These are phyloP conservation scores for Dufourea novaeangliae DNA, from an alignment of 1,140 invertebrate species.

Conservation along the genomic window DNA sequence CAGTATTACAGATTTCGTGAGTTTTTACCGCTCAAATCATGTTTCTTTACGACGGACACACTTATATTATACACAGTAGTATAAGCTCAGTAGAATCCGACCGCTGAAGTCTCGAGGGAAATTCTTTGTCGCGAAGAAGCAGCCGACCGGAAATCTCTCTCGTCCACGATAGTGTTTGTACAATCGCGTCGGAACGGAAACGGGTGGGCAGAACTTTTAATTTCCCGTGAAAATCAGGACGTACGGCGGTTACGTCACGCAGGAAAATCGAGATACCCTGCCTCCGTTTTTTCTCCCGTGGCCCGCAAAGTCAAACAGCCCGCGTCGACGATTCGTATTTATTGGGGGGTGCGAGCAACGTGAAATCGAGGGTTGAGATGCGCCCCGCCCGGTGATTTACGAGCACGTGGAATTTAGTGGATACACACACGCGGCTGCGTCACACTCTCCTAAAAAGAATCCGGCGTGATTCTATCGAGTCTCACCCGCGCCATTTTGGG, in stretches of 20 bases:
- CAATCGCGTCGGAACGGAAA: neutral
- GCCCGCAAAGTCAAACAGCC: slow-evolving; percentile 34
- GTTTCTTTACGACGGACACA: too few relatives aligned
- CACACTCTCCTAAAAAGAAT: slow-evolving; percentile 36
- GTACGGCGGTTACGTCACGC: slow-evolving; percentile 27
- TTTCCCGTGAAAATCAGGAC: slow-evolving; percentile 62
- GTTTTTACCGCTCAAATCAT: too few relatives aligned
- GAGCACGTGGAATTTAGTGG: slow-evolving; percentile 49
- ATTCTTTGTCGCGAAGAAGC: slow-evolving; percentile 56
- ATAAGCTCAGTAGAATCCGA: slow-evolving; percentile 42
- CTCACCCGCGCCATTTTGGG: slow-evolving; percentile 17
- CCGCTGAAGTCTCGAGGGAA: slow-evolving; percentile 58
- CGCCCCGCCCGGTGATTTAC: slow-evolving; percentile 54
- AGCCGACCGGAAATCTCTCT: slow-evolving; percentile 54
- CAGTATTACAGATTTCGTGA: too few relatives aligned
- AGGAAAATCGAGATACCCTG: slow-evolving; percentile 15
- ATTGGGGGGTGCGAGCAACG: slow-evolving; percentile 54
- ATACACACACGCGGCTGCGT: slow-evolving; percentile 28
- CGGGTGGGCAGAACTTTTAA: slow-evolving; percentile 61
- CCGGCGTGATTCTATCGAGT: slow-evolving; percentile 49
- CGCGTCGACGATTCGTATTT: slow-evolving; percentile 61
- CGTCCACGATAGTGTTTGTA: neutral
- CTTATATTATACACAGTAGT: too few relatives aligned
- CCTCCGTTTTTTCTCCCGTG: neutral
- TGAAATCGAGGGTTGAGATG: slow-evolving; percentile 44